phyloP scores from a whole-genome alignment of 30 jellyfish, hydroid and myxozoan genomes.

The Kudoa iwatai region DNA sequence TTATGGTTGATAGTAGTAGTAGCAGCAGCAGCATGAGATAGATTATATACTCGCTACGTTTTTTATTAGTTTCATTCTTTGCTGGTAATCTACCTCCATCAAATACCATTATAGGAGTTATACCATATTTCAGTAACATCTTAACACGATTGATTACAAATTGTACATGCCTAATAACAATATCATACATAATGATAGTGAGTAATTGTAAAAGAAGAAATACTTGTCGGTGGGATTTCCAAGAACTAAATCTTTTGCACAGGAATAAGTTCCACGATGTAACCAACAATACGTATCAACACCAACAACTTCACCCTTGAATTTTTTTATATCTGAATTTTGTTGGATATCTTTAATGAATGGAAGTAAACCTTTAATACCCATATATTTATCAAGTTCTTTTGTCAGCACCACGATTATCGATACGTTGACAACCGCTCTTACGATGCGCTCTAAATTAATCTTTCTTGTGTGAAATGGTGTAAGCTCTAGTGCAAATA shows the following conservation, averaged over 20 bases:
- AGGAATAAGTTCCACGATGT: conserved; percentile 74
- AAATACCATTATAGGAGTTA: conserved; percentile 65
- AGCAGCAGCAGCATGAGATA: background rate
- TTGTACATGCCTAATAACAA: conserved; percentile 10
- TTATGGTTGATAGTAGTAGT: background rate
- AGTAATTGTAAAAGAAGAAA: background rate
- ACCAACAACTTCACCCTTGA: conserved; percentile 58
- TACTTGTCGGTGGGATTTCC: conserved; percentile 21
- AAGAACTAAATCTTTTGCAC: conserved; percentile 61
- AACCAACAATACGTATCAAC: conserved; percentile 95
- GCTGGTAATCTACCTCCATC: conserved; percentile 98
- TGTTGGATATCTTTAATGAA: conserved; percentile 46
- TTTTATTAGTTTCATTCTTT: conserved; percentile 42
- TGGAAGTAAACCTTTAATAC: conserved; percentile 77
- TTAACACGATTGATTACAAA: conserved; percentile 29
- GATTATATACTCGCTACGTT: conserved; percentile 20
- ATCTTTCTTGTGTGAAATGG: too few species aligned
- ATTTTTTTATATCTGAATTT: conserved; percentile 11
- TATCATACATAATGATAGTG: background rate
- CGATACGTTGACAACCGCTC: too few species aligned
- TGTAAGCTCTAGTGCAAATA: too few species aligned
- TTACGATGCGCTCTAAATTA: too few species aligned
- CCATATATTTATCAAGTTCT: too few species aligned
- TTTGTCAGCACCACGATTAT: too few species aligned
- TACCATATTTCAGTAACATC: conserved; percentile 17